Evolutionary conservation across 2,888 invertebrate genomes (phyloP), one percentile per base, ranked within the genome.

Genomic region (Oasisia sp.): DNA sequence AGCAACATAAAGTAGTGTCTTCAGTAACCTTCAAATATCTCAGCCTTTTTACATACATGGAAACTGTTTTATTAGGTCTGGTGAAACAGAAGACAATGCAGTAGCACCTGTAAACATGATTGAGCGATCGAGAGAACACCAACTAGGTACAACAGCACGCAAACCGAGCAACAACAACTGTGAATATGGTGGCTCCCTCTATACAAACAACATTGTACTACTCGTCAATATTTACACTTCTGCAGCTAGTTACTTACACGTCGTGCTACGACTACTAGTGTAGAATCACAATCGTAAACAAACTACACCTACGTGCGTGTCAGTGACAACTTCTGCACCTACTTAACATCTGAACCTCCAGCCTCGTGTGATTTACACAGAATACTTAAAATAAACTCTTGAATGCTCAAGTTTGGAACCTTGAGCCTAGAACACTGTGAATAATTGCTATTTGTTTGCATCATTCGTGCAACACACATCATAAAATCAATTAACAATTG

Each of bases 201-300:
- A 74, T 74, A 74, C 74, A 74, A 74, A 74, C 58, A 58, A 58
- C 74, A 74, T 74, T 74, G 74, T 74, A 74, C 27, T 74, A 74
- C 74, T 74, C n/a, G 74, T 74, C 74, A 74, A 74, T 74, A 74
- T 74, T 19, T 74, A 74, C 74, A 74, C 74, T 74, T 74, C 74
- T 74, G 74, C 74, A 74, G 74, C 74, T n/a, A 74, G 27, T 74
- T 74, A 74, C 74, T 74, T 74, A 74, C 74, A 74, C n/a, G 14
- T 74, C 74, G 27, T 19, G 74, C 74, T 74, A 56, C 11, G 74
- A 74, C 74, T 74, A 74, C 27, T 27, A 74, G 74, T 74, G 27
- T 19, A 74, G 27, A 74, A 27, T 19, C 74, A 74, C 74, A 74
- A 74, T 74, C 74, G 27, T n/a, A 27, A 74, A 74, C 74, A 74